These are phyloP conservation scores for Protobothrops mucrosquamatus DNA, from an alignment of 2,113 vertebrate species.

Conservation along the genomic window DNA sequence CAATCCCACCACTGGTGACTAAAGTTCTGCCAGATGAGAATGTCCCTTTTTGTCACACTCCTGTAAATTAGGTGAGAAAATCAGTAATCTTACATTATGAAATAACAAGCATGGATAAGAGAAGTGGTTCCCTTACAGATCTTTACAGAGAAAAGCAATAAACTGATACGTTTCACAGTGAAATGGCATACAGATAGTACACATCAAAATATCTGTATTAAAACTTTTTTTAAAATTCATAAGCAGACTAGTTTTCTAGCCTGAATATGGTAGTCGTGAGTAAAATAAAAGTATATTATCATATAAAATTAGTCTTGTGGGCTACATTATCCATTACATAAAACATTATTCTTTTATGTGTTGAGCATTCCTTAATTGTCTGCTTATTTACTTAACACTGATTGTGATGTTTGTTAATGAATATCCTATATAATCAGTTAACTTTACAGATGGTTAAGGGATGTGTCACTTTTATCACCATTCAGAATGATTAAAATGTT, in stretches of 20 bases:
- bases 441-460: conserved; percentile 10
- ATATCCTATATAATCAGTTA: conserved; percentile 16
- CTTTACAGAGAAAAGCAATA: background rate
- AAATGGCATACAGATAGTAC: background rate
- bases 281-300: background rate
- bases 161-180: background rate
- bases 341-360: background rate
- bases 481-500: conserved; percentile 9
- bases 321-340: background rate
- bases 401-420: conserved; percentile 7
- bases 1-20: background rate
- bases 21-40: background rate
- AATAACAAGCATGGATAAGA: background rate
- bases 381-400: conserved; percentile 17
- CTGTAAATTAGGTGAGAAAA: background rate
- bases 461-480: conserved; percentile 20
- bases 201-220: background rate
- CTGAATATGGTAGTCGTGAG: background rate
- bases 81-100: background rate
- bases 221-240: background rate
- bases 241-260: background rate
- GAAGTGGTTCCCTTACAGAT: background rate
- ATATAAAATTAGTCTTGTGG: conserved; percentile 11
- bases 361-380: conserved; percentile 19
- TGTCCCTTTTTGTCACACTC: background rate